Percentiles rank a stretch among this genome's conserved stretches.
Evolutionary conservation across 1,140 invertebrate genomes (phyloP).

Genomic region (Limonius californicus): DNA sequence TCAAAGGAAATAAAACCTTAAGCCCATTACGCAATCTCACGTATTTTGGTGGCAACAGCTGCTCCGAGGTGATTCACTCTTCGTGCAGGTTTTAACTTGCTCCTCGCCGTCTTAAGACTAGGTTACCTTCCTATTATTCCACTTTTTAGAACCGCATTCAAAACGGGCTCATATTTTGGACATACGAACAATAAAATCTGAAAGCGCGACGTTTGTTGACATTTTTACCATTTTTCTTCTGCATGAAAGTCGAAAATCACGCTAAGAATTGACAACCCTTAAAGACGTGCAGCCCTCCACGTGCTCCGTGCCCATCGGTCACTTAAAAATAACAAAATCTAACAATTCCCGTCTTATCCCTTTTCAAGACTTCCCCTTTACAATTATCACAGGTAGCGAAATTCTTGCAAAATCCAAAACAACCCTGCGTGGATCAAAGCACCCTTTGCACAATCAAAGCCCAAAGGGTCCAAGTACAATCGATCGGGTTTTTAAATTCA

Average conservation of each 20-base stretch:
- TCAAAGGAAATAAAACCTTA: too few relatives aligned
- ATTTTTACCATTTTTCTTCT: too few relatives aligned
- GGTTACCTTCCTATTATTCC: not conserved
- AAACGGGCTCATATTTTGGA: not conserved
- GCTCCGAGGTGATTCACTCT: not conserved
- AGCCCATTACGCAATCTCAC: not conserved
- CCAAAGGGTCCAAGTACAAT: not conserved
- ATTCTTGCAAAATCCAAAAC: not conserved
- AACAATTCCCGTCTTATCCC: not conserved
- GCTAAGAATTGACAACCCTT: too few relatives aligned
- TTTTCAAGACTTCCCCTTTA: not conserved
- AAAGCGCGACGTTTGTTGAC: too few relatives aligned
- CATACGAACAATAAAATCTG: too few relatives aligned
- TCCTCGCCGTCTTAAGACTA: not conserved
- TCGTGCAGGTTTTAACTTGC: not conserved
- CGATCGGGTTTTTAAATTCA: constrained; percentile 8
- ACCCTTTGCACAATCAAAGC: constrained; percentile 11
- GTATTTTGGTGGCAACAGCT: not conserved
- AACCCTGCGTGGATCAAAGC: not conserved
- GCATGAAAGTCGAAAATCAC: too few relatives aligned
- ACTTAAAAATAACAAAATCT: not conserved
- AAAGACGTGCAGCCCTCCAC: not conserved
- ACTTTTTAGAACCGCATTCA: not conserved
- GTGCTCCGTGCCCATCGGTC: not conserved
- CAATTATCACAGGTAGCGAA: not conserved